Evolutionary conservation across 2,797 vertebrate genomes (phyloP), one percentile per base, ranked within the genome.

Genomic region (Danio tinwini): DNA sequence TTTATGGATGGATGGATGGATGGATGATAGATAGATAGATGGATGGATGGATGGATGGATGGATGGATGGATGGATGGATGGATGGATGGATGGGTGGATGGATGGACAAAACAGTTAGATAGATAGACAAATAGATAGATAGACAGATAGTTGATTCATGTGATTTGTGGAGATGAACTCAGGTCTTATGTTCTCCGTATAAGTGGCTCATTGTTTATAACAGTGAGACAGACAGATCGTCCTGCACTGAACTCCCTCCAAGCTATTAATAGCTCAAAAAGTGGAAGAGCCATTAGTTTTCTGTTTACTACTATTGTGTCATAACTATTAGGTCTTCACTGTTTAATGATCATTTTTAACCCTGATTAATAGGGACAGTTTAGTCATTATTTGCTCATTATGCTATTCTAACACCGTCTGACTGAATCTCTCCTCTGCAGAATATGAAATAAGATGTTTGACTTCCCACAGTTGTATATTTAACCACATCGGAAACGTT

Each of bases 151-250:
- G 40, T 56, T 59, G 0, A 19, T 62, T 11, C n/a, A 74, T 50
- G 72, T 52, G 62, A 45, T 21, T 44, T 55, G 10, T 53, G 49
- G 21, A 45, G 49, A 64, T 12, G 49, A 50, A 53, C 39, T 75
- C 73, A 42, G 59, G 29, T 76, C 47, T 49, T 74, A 16, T 6
- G 61, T 29, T 64, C 8, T 5, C 40, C 39, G 37, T 75, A 90
- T 67, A 87, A 86, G 85, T 80, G 12, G 72, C 3, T 81, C 61
- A 88, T 91, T 91, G 91, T 91, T 90, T 69, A 19, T 81, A 85
- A 85, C 82, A 69, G 82, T 74, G 81, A 74, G 74, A 81, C 80
- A 47, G 80, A 83, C 88, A 88, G 88, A 88, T 81, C 83, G 79
- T 85, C 85, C 55, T 85, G 85, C 83, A 88, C 81, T 85, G 64